Conservation (phyloP, 2,888 invertebrate species). For the Gymnosoma rotundatum region DNA sequence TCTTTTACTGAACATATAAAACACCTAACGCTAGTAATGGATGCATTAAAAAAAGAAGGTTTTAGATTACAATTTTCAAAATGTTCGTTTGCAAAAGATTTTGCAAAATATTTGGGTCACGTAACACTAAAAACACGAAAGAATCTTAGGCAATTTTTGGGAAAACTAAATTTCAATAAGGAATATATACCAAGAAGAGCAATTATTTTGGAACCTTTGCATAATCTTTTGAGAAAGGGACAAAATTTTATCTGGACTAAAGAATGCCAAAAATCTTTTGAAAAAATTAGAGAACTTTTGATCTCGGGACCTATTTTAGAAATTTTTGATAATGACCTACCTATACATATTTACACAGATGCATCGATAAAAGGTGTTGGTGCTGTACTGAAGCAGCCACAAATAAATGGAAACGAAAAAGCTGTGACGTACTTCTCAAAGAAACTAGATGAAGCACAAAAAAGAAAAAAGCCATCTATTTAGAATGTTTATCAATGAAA, state of each 20-base stretch:
- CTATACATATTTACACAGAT: constrained; percentile 67
- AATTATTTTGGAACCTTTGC: constrained; percentile 66
- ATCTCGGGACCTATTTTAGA: constrained; percentile 61
- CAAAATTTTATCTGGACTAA: constrained; percentile 61
- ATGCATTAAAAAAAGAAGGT: too few relatives aligned
- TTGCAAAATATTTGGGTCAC: too few relatives aligned
- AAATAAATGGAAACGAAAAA: constrained; percentile 59
- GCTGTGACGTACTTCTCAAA: constrained; percentile 67
- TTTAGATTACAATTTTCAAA: too few relatives aligned
- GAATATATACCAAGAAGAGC: constrained; percentile 61
- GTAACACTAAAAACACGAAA: constrained; percentile 57
- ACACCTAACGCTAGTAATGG: too few relatives aligned
- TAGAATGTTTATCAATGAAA: constrained; percentile 68
- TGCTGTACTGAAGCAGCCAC: constrained; percentile 68
- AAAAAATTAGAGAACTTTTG: constrained; percentile 65
- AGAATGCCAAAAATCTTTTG: constrained; percentile 65
- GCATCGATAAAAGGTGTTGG: constrained; percentile 65
- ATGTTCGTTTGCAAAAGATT: too few relatives aligned
- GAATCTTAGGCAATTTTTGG: constrained; percentile 62
- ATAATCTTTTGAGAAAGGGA: constrained; percentile 66
- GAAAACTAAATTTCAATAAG: constrained; percentile 69
- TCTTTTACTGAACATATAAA: too few relatives aligned
- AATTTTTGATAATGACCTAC: constrained; percentile 68
- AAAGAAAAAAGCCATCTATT: constrained; percentile 69
- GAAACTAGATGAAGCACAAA: constrained; percentile 66